Evolutionary conservation across 1,140 invertebrate genomes (phyloP), one percentile per base, ranked within the genome.

Genomic region (Cylas formicarius): DNA sequence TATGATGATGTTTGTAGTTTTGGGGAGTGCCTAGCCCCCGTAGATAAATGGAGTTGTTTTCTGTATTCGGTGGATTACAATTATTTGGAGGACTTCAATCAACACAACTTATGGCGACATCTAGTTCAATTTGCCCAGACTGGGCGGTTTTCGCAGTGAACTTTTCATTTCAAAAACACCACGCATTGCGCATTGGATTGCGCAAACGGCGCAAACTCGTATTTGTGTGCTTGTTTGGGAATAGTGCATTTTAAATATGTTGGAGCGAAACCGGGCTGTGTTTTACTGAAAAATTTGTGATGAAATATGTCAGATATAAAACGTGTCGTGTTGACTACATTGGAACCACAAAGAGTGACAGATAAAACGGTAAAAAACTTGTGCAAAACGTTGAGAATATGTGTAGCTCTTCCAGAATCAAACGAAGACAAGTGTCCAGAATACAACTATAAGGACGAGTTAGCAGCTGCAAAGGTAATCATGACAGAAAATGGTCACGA

Each of bases 401-500:
- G 65, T 32, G 59, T 81, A 48, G 67, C 68, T 56, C 68, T 81
- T 43, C 66, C 68, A 35, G 77, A 79, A 61, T 77, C 77, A 9
- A 80, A 75, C 60, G 76, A 80, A 61, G 68, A 71, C 65, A 72
- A 70, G 65, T 80, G 72, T 67, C 72, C 77, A 37, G 76, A 80
- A 67, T 78, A 72, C 69, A 78, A 75, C 66, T 81, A 77, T 67
- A 68, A 69, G 55, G 72, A 78, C 51, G 70, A 80, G 53, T 62
- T 79, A 53, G 74, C 71, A 64, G 61, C 69, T 58, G 70, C 67
- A 55, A 72, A 76, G 74, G 77, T 78, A 67, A 71, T 72, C 58
- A 50, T 57, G 57, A 62, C 56, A 61, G 53, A 63, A 62, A 66
- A 63, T 64, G 57, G 56, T 65, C 56, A 63, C 56, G 48, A 61